A percentile compares a stretch with the other conserved stretches of the same genome.
Evolutionary conservation across 2,888 invertebrate genomes (phyloP).

Genomic region (Spisula subtruncata): DNA sequence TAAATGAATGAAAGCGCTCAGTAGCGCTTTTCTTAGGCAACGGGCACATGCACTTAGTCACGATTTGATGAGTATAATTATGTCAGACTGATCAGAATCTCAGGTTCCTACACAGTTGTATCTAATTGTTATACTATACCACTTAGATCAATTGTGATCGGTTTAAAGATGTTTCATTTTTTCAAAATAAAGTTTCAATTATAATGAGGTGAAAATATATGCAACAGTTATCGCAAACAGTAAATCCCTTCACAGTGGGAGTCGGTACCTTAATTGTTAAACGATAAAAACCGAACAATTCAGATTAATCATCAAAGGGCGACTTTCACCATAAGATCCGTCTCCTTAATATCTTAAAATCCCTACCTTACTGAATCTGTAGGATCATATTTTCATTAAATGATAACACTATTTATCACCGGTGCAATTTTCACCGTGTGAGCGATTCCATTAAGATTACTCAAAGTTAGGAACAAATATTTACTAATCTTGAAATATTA

Average conservation of each 20-base stretch:
- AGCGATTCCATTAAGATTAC: constrained; percentile 42
- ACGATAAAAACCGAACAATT: constrained; percentile 23
- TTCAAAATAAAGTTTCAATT: background rate
- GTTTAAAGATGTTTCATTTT: background rate
- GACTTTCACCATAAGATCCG: background rate
- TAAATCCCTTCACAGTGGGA: background rate
- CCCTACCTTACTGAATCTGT: background rate
- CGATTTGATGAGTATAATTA: background rate
- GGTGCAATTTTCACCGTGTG: constrained; percentile 23
- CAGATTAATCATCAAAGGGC: constrained; percentile 24
- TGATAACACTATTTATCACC: constrained; percentile 27
- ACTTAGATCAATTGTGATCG: background rate
- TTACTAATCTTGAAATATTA: constrained; percentile 23
- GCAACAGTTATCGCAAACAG: background rate
- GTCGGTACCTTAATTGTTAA: background rate
- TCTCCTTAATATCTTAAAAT: background rate
- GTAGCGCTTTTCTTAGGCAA: too few species aligned
- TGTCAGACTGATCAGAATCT: background rate
- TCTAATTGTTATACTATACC: background rate
- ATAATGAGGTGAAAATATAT: constrained; percentile 13
- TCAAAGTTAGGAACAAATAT: constrained; percentile 18
- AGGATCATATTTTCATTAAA: constrained; percentile 31
- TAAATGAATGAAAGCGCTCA: too few species aligned
- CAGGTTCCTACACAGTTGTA: background rate
- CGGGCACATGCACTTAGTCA: too few species aligned